phyloP scores from a whole-genome alignment of 23 tunicate genomes.

The Trididemnum miniatum region DNA sequence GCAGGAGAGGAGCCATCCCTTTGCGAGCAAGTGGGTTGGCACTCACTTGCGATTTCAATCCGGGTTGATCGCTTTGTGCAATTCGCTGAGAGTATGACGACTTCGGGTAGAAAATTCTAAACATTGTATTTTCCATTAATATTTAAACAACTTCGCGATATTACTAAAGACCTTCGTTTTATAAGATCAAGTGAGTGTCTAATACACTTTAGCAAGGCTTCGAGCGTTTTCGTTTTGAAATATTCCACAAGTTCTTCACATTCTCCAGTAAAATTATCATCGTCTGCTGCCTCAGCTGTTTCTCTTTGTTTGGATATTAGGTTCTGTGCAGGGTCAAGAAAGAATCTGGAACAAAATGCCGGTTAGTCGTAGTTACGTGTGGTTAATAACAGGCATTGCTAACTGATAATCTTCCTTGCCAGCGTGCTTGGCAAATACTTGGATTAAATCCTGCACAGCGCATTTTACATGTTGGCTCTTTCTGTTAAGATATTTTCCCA shows the following conservation, averaged over 20 bases:
- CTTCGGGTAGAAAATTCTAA: conserved; percentile 88
- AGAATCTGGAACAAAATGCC: no score
- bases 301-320: conserved; percentile 49
- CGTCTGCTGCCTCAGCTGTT: conserved; percentile 72
- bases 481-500: conserved; percentile 75
- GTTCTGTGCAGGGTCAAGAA: no score
- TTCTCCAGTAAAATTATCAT: conserved; percentile 68
- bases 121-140: no score
- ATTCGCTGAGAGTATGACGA: conserved; percentile 71
- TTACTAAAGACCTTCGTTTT: conserved; percentile 86
- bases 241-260: conserved; percentile 91
- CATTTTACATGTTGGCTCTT: conserved; percentile 79
- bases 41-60: conserved; percentile 12
- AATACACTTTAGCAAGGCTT: conserved; percentile 89
- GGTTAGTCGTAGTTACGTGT: no score
- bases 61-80: conserved; percentile 12
- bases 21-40: conserved; percentile 25
- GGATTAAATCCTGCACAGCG: conserved; percentile 82
- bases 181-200: conserved; percentile 82
- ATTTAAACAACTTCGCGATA: neutral
- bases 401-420: conserved; percentile 77
- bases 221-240: conserved; percentile 87
- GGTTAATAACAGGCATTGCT: no score
- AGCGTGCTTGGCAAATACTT: conserved; percentile 88
- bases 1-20: conserved; percentile 81